A percentile compares a stretch with the other conserved stretches of the same genome.
Conservation (phyloP, 2,113 vertebrate species). For the Budorcas taxicolor region DNA sequence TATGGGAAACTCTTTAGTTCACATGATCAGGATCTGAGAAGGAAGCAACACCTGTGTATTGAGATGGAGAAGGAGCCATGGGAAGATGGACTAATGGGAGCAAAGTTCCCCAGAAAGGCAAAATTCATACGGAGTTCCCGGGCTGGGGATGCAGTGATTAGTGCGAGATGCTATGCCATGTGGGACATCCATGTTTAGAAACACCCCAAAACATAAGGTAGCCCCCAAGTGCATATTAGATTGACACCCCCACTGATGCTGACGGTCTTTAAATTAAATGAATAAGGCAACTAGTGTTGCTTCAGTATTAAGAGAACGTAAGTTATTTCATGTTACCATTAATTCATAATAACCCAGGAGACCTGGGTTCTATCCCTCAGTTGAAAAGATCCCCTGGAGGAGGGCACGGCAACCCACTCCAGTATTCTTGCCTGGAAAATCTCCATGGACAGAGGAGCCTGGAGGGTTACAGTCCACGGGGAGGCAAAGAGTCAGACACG, state of each 20-base stretch:
- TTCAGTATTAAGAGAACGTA: neutral
- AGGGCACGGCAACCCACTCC: neutral
- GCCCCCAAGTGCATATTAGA: neutral
- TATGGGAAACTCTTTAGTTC: neutral
- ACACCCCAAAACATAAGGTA: neutral
- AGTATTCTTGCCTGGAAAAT: neutral
- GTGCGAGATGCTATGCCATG: accelerated
- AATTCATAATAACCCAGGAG: neutral
- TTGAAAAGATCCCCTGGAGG: neutral
- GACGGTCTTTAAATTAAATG: neutral
- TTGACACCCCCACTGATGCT: too few relatives aligned
- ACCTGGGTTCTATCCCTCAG: neutral
- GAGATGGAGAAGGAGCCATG: neutral
- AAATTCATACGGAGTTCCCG: accelerated
- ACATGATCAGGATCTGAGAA: too few relatives aligned
- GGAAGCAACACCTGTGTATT: neutral
- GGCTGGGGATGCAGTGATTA: accelerated
- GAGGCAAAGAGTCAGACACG: neutral
- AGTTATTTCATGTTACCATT: neutral
- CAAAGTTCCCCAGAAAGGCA: neutral
- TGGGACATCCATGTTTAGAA: neutral
- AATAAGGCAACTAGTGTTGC: neutral
- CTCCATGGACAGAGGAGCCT: neutral
- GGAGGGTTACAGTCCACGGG: neutral
- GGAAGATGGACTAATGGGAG: neutral